phyloP scores from a whole-genome alignment of 2,888 invertebrate genomes.

The Argyresthia albistria region DNA sequence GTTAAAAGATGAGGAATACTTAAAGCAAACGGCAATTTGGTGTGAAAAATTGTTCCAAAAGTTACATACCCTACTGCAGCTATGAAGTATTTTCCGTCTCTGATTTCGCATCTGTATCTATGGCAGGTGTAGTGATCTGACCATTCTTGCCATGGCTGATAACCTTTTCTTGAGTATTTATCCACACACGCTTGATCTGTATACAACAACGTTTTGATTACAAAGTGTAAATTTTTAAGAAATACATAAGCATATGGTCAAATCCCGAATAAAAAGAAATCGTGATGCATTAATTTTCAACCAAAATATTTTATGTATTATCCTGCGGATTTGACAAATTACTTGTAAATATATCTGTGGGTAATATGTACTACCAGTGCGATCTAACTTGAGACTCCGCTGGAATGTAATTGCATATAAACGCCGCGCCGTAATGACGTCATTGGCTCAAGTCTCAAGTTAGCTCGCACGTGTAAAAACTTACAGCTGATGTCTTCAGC shows the following conservation, averaged over 20 bases:
- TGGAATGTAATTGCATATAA: too few species aligned
- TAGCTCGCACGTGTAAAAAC: too few species aligned
- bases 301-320: too few species aligned
- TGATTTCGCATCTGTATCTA: constrained; percentile 57
- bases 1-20: not conserved
- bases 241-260: not conserved
- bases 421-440: too few species aligned
- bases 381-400: too few species aligned
- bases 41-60: not conserved
- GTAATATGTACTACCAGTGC: not conserved
- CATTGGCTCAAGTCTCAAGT: too few species aligned
- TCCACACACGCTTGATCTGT: constrained; percentile 64
- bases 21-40: not conserved
- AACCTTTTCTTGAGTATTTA: constrained; percentile 65
- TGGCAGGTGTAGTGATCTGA: constrained; percentile 66
- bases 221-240: not conserved
- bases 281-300: not conserved
- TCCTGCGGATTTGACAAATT: not conserved
- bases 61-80: constrained; percentile 56
- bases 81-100: constrained; percentile 63
- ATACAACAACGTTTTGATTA: too few species aligned
- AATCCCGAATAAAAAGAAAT: not conserved
- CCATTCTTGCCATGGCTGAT: constrained; percentile 68
- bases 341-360: too few species aligned
- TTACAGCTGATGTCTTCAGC: constrained; percentile 62